Evolutionary conservation across 2,888 invertebrate genomes (phyloP), one percentile per base, ranked within the genome.

Genomic region (Calameuta pallipes): DNA sequence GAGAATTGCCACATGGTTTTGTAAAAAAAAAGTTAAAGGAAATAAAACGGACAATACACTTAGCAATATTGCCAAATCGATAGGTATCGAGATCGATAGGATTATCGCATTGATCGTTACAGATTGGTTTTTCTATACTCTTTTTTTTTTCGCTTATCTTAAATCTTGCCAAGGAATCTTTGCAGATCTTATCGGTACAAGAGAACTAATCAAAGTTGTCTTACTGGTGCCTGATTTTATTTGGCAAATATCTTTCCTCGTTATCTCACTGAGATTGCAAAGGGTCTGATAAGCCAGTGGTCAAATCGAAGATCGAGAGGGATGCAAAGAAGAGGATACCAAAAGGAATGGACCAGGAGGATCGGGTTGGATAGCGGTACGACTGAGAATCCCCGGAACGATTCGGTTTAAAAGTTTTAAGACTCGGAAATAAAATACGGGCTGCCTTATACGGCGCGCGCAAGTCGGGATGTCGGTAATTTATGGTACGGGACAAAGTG

Each of bases 401-500:
- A 78, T 78, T 78, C 71, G 75, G 78, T 78, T 78, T 79, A 75
- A 81, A 82, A 85, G 78, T 81, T 84, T 82, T 80, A 82, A 83
- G 82, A 81, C 78, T 79, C 81, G 82, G 82, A 80, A 84, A 84
- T 84, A 83, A 83, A 82, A 84, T 84, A 83, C 84, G 81, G 79
- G 75, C 78, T 78, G 80, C 79, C 83, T 78, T 85, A 82, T 83
- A 83, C 78, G 83, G 83, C 77, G 77, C 78, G 81, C 79, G 80
- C 76, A 79, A 80, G 80, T 77, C 79, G 80, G 77, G 79, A 56
- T 78, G 75, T 73, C 75, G 82, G 80, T 83, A 82, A 85, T 86
- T 86, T 86, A 86, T 80, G 84, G 82, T 81, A 77, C 75, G 80
- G 83, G 86, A 85, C 82, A 81, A 82, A 82, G 83, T 83, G 80